Conservation (phyloP, 2,113 vertebrate genomes). For the Tautogolabrus adspersus region DNA sequence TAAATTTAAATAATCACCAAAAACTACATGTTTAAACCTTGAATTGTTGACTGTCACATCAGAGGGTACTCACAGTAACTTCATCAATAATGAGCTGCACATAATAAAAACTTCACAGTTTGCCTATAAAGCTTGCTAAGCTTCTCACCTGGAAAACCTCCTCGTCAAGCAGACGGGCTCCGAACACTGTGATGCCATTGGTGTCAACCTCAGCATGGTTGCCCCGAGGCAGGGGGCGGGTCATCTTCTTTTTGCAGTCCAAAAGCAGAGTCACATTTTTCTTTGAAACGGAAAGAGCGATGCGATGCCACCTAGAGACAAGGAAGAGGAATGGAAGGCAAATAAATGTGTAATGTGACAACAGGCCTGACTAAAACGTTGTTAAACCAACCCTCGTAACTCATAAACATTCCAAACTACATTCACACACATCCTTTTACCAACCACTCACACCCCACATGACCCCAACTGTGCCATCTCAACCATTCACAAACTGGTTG, state of each 20-base stretch:
- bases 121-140: neutral
- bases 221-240: conserved; percentile 84
- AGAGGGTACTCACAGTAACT: no score
- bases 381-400: neutral
- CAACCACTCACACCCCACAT: conserved; percentile 11
- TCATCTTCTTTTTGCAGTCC: conserved; percentile 92
- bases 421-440: neutral
- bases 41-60: no score
- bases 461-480: conserved; percentile 34
- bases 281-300: conserved; percentile 90
- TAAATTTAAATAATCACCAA: no score
- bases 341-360: conserved; percentile 34
- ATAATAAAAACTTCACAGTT: neutral
- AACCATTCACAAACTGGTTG: conserved; percentile 61
- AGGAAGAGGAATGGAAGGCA: conserved; percentile 37
- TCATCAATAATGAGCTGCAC: no score
- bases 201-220: conserved; percentile 86
- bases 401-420: neutral
- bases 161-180: conserved; percentile 89
- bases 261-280: conserved; percentile 90
- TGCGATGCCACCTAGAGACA: conserved; percentile 88
- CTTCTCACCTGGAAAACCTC: conserved; percentile 90
- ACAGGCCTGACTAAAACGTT: conserved; percentile 6
- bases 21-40: no score
- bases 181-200: conserved; percentile 90